Base-by-base conservation (phyloP, 2,113 vertebrate species). In the Shinisaurus crocodilurus region DNA sequence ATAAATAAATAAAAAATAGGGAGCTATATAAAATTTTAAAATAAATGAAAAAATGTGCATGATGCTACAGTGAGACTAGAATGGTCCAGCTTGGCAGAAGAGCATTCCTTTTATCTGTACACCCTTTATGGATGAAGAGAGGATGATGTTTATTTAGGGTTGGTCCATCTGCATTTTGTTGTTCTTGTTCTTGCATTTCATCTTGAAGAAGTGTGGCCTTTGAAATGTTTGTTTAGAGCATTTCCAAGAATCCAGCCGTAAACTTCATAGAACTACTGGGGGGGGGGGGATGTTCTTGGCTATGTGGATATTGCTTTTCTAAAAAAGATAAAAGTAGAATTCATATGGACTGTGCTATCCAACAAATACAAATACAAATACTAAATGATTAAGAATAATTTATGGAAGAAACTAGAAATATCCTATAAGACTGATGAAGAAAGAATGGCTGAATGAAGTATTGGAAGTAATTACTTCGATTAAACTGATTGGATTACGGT, bases 171-270 rank as follows among this genome's bases (percentile, higher is more conserved):
- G 8, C 23, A 34, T 6, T 79, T 60, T 15, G 1, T 18, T 74
- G 32, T 37, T 72, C 25, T 27, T 57, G 69, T 6, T 48, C 57
- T 29, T 3, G 25, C 5, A 27, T 75, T 86, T 37, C 57, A 54
- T 86, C 23, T 25, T 67, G 75, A 45, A 3, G 5, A 83, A 60
- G 40, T 69, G 29, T 67, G 34, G 27, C 48, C 8, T 80, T 34
- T 72, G 43, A 34, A 7, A 86, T n/a, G 5, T 45, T 65, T 80
- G 6, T 32, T 48, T 29, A 75, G 0, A 37, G 5, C 43, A 67
- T 88, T 88, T 88, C 87, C 76, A 80, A 69, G 76, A 88, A 88
- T n/a, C 18, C 43, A 48, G 3, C 60, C 86, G 16, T 65, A 67
- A 63, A 34, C 40, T n/a, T 88, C 60, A 80, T 5, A 67, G 57